A percentile compares a stretch with the other conserved stretches of the same genome.
Evolutionary conservation across 2,888 invertebrate genomes (phyloP).

Genomic region (Erebia ligea): DNA sequence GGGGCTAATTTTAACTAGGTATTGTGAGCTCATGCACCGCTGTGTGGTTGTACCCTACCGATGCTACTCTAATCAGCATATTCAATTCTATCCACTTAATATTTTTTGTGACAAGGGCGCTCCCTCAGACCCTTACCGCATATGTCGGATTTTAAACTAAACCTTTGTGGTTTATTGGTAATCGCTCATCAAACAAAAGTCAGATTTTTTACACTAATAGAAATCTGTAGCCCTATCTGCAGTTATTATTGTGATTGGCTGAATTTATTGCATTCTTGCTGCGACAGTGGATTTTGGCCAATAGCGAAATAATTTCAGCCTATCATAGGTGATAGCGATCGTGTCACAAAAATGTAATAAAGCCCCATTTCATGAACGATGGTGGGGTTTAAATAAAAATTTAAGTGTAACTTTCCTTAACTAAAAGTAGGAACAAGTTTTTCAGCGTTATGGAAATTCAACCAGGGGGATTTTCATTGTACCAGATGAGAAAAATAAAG

Average conservation of each 20-base stretch:
- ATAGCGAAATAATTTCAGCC: neutral
- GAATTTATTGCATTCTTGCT: neutral
- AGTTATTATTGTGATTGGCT: neutral
- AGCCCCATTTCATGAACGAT: too few species aligned
- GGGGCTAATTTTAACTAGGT: conserved; percentile 67
- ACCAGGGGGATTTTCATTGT: too few species aligned
- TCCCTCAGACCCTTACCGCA: conserved; percentile 59
- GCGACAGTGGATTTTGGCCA: neutral
- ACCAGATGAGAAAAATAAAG: too few species aligned
- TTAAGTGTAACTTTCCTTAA: too few species aligned
- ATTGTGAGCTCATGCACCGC: conserved; percentile 51
- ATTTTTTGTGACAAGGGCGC: conserved; percentile 68
- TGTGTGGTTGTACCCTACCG: conserved; percentile 45
- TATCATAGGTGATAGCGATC: neutral
- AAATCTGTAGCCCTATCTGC: neutral
- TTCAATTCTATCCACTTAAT: conserved; percentile 72
- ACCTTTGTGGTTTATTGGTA: conserved; percentile 41
- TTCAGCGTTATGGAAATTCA: too few species aligned
- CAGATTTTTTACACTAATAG: conserved; percentile 16
- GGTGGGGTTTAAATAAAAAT: too few species aligned
- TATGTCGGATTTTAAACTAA: conserved; percentile 62
- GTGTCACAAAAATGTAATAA: neutral
- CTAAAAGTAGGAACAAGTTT: too few species aligned
- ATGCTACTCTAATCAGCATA: conserved; percentile 68
- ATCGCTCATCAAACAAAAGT: conserved; percentile 37